Percentiles rank a stretch among this genome's conserved stretches.
phyloP scores from a whole-genome alignment of 2,888 invertebrate species.

The Pheosia gnoma region DNA sequence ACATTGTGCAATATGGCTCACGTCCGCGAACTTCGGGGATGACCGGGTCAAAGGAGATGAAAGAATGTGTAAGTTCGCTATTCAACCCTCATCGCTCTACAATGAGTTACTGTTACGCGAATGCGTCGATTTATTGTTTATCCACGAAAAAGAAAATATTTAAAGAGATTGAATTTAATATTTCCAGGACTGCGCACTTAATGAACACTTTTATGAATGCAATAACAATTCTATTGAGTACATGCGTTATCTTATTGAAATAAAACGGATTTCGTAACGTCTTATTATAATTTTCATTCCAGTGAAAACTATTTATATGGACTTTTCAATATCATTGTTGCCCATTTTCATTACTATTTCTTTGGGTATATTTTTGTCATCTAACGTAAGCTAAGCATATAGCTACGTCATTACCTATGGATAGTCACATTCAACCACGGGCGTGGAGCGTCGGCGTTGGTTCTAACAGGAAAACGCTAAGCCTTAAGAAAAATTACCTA shows the following conservation, averaged over 20 bases:
- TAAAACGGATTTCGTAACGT: neutral
- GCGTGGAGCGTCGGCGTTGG: too few species aligned
- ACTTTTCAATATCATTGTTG: too few species aligned
- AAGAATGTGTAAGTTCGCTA: slow-evolving; percentile 58
- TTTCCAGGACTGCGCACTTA: neutral
- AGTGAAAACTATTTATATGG: too few species aligned
- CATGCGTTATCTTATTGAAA: neutral
- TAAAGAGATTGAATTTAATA: neutral
- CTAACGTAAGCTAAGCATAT: too few species aligned
- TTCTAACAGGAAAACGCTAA: too few species aligned
- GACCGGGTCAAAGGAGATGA: slow-evolving; percentile 67
- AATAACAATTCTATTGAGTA: neutral
- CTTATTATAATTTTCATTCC: too few species aligned
- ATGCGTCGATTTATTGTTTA: slow-evolving; percentile 32
- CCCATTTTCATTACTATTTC: too few species aligned
- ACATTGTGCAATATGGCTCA: slow-evolving; percentile 65
- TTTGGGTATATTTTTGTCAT: too few species aligned
- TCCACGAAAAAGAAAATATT: slow-evolving; percentile 10
- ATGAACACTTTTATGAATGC: neutral
- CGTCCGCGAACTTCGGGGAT: slow-evolving; percentile 60
- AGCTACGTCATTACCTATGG: too few species aligned
- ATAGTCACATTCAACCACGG: too few species aligned
- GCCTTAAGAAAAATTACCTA: too few species aligned
- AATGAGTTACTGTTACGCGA: slow-evolving; percentile 44
- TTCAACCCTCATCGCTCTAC: slow-evolving; percentile 54